Percentiles rank a stretch among this genome's conserved stretches.
Conservation (phyloP, 1,140 invertebrate genomes). For the Mesaphorura yosii region DNA sequence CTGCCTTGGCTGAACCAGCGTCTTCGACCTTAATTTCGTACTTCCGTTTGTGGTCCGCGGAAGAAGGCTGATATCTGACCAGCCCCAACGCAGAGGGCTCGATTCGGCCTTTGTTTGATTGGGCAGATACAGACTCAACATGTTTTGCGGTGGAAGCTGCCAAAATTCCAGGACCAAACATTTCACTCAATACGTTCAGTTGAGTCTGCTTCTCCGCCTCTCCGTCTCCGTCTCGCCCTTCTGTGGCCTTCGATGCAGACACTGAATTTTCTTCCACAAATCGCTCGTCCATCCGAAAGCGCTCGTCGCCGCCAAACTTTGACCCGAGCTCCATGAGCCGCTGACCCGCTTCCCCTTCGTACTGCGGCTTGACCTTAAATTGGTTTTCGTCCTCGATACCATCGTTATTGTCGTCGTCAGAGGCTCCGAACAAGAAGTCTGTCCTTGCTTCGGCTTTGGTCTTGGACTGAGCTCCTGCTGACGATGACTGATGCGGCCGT, state of each 20-base stretch:
- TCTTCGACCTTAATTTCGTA: background rate
- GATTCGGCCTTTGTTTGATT: no score
- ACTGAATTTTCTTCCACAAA: constrained; percentile 21
- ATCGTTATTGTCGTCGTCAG: constrained; percentile 7
- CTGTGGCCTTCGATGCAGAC: background rate
- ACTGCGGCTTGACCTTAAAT: constrained; percentile 17
- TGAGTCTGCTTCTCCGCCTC: constrained; percentile 14
- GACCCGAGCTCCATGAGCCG: constrained; percentile 16
- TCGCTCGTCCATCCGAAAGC: constrained; percentile 24
- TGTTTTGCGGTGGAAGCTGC: background rate
- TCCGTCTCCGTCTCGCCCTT: background rate
- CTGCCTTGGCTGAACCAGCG: background rate
- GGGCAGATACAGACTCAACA: no score
- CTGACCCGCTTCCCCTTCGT: constrained; percentile 18
- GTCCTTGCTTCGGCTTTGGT: background rate
- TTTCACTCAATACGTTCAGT: constrained; percentile 13
- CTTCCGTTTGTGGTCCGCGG: background rate
- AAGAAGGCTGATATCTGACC: constrained; percentile 16
- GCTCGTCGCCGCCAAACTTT: constrained; percentile 14
- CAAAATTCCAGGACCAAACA: constrained; percentile 9
- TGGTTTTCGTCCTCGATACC: constrained; percentile 5
- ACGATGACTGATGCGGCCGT: background rate
- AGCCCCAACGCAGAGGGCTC: no score
- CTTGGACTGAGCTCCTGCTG: background rate
- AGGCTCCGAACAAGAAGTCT: background rate